phyloP scores from a whole-genome alignment of 2,113 vertebrate genomes.

The Etheostoma cragini region DNA sequence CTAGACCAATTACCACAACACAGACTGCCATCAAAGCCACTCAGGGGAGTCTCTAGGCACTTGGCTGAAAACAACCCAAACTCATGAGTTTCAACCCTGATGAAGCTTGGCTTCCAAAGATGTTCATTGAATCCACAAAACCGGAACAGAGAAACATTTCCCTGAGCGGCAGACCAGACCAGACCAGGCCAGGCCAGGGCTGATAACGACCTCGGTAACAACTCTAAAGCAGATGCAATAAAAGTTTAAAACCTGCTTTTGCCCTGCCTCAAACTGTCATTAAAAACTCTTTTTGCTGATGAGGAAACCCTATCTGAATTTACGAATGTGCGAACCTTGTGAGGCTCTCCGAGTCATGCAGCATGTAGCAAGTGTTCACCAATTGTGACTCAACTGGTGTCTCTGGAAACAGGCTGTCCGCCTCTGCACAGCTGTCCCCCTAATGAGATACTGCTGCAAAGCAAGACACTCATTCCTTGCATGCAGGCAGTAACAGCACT shows the following conservation, averaged over 20 bases:
- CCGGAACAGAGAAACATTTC: conserved; percentile 28
- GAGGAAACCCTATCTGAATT: conserved; percentile 30
- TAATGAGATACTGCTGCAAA: conserved; percentile 72
- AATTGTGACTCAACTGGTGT: conserved; percentile 63
- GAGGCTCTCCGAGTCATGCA: conserved; percentile 40
- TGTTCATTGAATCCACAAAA: conserved; percentile 44
- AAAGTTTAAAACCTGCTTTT: neutral
- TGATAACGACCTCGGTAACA: conserved; percentile 24
- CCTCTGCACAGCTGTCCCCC: conserved; percentile 74
- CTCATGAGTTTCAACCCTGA: conserved; percentile 24
- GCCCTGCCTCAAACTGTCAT: neutral
- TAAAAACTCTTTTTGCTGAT: conserved; percentile 23
- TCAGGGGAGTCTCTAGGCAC: conserved; percentile 20
- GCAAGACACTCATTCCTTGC: conserved; percentile 43
- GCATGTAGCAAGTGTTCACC: conserved; percentile 46
- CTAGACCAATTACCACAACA: conserved; percentile 47
- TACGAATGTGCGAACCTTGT: neutral
- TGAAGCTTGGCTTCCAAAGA: conserved; percentile 36
- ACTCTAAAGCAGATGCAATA: conserved; percentile 1
- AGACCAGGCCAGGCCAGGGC: neutral
- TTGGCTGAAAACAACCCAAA: conserved; percentile 37
- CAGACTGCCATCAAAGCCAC: conserved; percentile 47
- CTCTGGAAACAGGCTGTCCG: conserved; percentile 73
- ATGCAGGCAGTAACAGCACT: conserved; percentile 43
- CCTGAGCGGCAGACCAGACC: neutral